Evolutionary conservation across 2,888 invertebrate species (phyloP), one percentile per base, ranked within the genome.

Genomic region (Enoplolaimus lenunculus): DNA sequence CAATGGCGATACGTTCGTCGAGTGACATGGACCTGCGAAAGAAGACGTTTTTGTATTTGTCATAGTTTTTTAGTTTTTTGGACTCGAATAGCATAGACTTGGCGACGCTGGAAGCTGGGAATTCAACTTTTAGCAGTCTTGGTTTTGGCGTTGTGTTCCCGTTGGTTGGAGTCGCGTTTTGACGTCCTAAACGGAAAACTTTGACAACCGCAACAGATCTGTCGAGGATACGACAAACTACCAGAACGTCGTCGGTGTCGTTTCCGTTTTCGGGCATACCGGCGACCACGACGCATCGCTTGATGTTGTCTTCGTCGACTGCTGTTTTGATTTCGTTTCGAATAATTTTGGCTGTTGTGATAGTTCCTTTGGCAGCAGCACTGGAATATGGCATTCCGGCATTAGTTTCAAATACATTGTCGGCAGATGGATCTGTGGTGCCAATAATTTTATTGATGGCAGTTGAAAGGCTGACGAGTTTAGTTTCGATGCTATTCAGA

Each of bases 381-480:
- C 94, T 94, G 94, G 86, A 98, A 31, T 90, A 95, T 0, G 98
- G 98, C 81, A 85, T 97, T 75, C 97, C 98, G 94, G 98, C 98
- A 67, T 93, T 90, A 83, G 98, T 92, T 83, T 87, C 90, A 81
- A 86, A 90, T 80, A 90, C 93, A 76, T 84, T 98, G 71, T 90
- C 94, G 16, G 85, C 85, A 77, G 77, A 34, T 66, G 34, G 45
- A 45, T 45, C n/a, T n/a, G n/a, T n/a, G n/a, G n/a, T n/a, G n/a
- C n/a, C n/a, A n/a, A n/a, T n/a, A n/a, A n/a, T n/a, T 45, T 45
- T 21, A 45, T 13, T 45, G 7, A 21, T 45, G 7, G 45, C 45
- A 45, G 45, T 45, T 45, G 7, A 45, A 45, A 13, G 21, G 21
- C 21, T 45, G 45, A 13, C 45, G 21, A 45, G 21, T 45, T 45